Conservation (phyloP, 2,113 vertebrate genomes). For the Pungitius pungitius region DNA sequence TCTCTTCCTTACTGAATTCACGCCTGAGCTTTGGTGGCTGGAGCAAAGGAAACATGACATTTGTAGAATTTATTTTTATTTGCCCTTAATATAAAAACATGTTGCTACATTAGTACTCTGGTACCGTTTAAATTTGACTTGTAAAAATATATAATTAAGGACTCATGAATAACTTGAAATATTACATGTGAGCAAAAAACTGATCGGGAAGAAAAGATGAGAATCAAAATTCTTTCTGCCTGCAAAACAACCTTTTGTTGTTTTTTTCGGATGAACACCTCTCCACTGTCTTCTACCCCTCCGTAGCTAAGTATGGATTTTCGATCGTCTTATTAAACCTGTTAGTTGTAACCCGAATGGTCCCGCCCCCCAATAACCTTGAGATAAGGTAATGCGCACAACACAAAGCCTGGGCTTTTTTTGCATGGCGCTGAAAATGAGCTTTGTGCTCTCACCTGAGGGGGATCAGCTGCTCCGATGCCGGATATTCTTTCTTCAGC, state of each 20-base stretch:
- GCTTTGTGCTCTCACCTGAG: conserved; percentile 54
- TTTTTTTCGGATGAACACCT: conserved; percentile 36
- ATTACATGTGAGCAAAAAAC: background rate
- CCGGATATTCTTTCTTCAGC: conserved; percentile 50
- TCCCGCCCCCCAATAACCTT: conserved; percentile 31
- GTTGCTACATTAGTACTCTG: background rate
- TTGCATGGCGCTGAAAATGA: conserved; percentile 52
- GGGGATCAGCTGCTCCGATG: conserved; percentile 65
- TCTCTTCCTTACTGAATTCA: no score
- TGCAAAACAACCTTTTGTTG: conserved; percentile 18
- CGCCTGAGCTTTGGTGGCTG: no score
- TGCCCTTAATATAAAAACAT: background rate
- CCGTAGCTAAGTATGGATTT: conserved; percentile 53
- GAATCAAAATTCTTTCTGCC: background rate
- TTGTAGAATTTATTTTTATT: background rate
- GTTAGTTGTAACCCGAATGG: conserved; percentile 33
- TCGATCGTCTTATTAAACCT: conserved; percentile 36
- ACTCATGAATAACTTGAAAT: background rate
- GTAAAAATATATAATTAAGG: no score
- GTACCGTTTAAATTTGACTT: background rate
- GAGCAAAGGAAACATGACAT: no score
- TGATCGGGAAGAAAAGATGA: no score
- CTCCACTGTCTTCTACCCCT: conserved; percentile 29
- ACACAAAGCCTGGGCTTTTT: conserved; percentile 25
- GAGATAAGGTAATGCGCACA: conserved; percentile 26